Evolutionary conservation across 2,888 invertebrate species (phyloP).

Genomic region (Bhutanitis thaidina): DNA sequence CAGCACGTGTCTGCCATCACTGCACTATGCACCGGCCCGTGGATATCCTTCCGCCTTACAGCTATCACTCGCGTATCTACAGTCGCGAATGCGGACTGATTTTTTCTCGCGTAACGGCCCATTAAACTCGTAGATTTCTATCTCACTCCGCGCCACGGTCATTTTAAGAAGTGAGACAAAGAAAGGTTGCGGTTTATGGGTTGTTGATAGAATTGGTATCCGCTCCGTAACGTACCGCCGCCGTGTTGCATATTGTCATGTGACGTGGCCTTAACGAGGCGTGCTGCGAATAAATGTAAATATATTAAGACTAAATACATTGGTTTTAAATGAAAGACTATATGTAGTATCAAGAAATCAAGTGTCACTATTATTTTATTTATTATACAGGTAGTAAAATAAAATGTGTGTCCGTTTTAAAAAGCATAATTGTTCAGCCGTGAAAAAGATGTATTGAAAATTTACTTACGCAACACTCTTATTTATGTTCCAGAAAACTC

Average conservation of each 20-base stretch:
- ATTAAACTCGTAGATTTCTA: constrained; percentile 79
- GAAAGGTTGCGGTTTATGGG: constrained; percentile 80
- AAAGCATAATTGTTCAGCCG: no score
- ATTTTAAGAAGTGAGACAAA: constrained; percentile 75
- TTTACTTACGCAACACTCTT: no score
- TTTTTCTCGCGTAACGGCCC: constrained; percentile 79
- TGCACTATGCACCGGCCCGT: constrained; percentile 52
- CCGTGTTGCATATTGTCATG: constrained; percentile 76
- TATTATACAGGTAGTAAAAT: background rate
- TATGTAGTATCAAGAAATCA: constrained; percentile 8
- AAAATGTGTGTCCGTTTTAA: background rate
- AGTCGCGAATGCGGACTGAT: constrained; percentile 79
- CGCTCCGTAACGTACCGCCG: constrained; percentile 74
- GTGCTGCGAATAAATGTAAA: constrained; percentile 25
- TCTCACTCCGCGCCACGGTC: constrained; percentile 69
- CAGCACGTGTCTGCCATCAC: constrained; percentile 31
- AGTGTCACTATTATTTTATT: background rate
- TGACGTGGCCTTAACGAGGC: constrained; percentile 57
- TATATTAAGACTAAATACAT: background rate
- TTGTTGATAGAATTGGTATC: constrained; percentile 81
- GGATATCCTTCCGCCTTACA: constrained; percentile 65
- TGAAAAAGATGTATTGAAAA: no score
- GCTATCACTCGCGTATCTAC: constrained; percentile 79
- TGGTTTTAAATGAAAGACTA: constrained; percentile 15
- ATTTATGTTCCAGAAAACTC: no score